These are phyloP conservation scores for Drosophila elegans DNA, from an alignment of 1,140 invertebrate species.

Conservation along the genomic window DNA sequence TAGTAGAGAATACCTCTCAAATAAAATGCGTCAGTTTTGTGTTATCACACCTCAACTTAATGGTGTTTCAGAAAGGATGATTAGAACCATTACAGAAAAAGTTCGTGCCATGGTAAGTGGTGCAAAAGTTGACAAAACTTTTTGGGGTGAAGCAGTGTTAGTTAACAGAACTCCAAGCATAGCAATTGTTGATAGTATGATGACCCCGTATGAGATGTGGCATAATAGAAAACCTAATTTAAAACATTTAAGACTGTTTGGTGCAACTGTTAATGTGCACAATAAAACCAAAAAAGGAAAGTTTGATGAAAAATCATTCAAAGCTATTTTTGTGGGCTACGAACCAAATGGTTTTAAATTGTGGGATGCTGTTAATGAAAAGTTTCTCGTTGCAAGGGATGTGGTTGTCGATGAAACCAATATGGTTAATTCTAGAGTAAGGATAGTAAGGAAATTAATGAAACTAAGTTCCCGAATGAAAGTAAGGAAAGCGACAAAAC, in stretches of 20 bases:
- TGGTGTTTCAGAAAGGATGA: constrained; percentile 14
- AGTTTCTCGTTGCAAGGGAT: no score
- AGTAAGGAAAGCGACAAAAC: no score
- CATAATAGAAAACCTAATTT: constrained; percentile 19
- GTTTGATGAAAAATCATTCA: constrained; percentile 9
- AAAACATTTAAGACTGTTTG: constrained; percentile 18
- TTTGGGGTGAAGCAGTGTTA: no score
- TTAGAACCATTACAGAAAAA: not conserved
- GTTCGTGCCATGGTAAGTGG: constrained; percentile 16
- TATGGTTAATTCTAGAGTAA: no score
- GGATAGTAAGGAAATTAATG: constrained; percentile 17
- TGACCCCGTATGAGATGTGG: constrained; percentile 9
- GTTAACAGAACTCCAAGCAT: no score
- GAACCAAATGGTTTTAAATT: constrained; percentile 16
- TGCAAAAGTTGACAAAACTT: no score
- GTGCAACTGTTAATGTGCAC: constrained; percentile 1
- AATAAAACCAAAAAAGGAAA: not conserved
- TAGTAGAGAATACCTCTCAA: not conserved
- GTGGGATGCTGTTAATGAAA: no score
- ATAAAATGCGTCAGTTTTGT: constrained; percentile 16
- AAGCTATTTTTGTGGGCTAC: constrained; percentile 10
- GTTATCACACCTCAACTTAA: constrained; percentile 7
- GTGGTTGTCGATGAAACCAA: no score
- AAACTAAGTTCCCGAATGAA: constrained; percentile 3
- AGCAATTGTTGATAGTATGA: no score